phyloP scores from a whole-genome alignment of 2,797 vertebrate species.

The Carapus acus region DNA sequence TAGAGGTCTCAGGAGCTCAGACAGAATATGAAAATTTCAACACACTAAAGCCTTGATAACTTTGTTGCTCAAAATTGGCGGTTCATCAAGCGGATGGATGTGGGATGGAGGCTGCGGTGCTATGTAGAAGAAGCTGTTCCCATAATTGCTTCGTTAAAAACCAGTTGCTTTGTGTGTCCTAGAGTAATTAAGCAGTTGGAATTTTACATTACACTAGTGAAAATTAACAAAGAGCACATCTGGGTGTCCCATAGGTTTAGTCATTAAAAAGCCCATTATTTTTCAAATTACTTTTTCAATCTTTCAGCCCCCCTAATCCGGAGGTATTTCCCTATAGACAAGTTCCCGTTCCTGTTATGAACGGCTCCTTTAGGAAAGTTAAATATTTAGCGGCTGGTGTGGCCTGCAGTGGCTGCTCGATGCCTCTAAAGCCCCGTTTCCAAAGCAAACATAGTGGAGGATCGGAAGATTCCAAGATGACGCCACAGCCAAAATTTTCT shows the following conservation, averaged over 20 bases:
- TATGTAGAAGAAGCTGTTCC: conserved; percentile 64
- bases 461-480: conserved; percentile 43
- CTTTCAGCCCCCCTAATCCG: conserved; percentile 83
- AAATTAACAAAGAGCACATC: conserved; percentile 87
- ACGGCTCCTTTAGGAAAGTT: conserved; percentile 80
- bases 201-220: conserved; percentile 86
- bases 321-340: conserved; percentile 81
- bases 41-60: conserved; percentile 58
- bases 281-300: conserved; percentile 89
- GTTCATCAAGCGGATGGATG: conserved; percentile 54
- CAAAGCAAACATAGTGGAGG: conserved; percentile 55
- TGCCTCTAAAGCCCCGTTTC: conserved; percentile 60
- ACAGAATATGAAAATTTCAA: conserved; percentile 50
- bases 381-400: conserved; percentile 70
- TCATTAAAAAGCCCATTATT: conserved; percentile 90
- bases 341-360: conserved; percentile 74
- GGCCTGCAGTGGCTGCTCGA: conserved; percentile 60
- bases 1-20: conserved; percentile 51
- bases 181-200: conserved; percentile 85
- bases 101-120: conserved; percentile 58
- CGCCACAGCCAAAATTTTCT: conserved; percentile 39
- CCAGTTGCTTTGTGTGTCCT: conserved; percentile 81
- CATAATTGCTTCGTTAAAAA: conserved; percentile 81
- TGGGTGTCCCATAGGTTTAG: conserved; percentile 84
- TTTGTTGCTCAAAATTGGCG: conserved; percentile 49